Evolutionary conservation across 2,888 invertebrate species (phyloP).

Genomic region (Lamellibrachia columna): DNA sequence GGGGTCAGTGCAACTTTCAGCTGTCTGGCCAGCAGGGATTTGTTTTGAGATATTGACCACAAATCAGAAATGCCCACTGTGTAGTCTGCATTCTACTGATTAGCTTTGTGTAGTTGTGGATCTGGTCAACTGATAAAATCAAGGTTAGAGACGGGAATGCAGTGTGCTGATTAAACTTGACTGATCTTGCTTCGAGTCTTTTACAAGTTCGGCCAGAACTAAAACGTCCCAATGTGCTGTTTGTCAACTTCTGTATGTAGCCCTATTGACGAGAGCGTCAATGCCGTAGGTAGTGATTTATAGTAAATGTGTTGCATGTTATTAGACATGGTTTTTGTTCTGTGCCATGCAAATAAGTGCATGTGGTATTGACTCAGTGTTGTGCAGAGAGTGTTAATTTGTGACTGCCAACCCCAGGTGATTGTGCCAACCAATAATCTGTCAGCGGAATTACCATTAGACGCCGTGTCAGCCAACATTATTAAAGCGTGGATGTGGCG

Average conservation of each 20-base stretch:
- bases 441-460: neutral
- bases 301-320: slow-evolving; percentile 2
- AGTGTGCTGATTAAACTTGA: neutral
- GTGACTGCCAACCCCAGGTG: neutral
- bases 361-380: neutral
- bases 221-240: neutral
- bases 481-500: neutral
- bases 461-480: neutral
- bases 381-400: neutral
- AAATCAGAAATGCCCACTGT: neutral
- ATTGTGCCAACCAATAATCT: slow-evolving; percentile 10
- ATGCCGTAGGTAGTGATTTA: neutral
- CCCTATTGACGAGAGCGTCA: neutral
- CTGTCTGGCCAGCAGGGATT: neutral
- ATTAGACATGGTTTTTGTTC: neutral
- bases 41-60: neutral
- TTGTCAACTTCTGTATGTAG: neutral
- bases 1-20: neutral
- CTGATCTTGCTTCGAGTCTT: neutral
- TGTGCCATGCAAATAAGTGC: slow-evolving; percentile 11
- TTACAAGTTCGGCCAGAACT: neutral
- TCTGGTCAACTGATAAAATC: slow-evolving; percentile 4
- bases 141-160: neutral
- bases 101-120: neutral
- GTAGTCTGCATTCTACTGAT: neutral